These are phyloP conservation scores for Characodon lateralis DNA, from an alignment of 2,797 vertebrate genomes.

Conservation along the genomic window DNA sequence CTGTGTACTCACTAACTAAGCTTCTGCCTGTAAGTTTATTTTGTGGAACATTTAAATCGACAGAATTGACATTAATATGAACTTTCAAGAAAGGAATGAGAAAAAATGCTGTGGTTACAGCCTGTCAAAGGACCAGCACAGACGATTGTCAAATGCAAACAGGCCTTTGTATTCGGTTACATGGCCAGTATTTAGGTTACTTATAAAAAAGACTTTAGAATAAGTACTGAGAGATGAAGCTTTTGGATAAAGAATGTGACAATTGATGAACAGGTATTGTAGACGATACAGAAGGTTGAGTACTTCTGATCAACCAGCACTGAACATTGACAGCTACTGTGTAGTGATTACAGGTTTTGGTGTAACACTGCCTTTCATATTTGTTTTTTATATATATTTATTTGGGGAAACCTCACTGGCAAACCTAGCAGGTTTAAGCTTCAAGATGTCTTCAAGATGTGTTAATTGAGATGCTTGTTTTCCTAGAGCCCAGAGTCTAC, in stretches of 20 bases:
- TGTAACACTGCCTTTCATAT: background rate
- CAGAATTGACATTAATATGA: background rate
- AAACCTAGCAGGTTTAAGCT: background rate
- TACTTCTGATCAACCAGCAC: too few species aligned
- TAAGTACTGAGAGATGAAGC: background rate
- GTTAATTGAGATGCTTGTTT: constrained; percentile 8
- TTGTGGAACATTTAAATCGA: constrained; percentile 2
- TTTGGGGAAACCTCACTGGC: background rate
- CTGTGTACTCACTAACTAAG: background rate
- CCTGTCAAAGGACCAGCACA: background rate
- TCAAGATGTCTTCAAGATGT: background rate
- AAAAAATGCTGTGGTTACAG: background rate
- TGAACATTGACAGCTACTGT: too few species aligned
- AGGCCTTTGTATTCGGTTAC: background rate
- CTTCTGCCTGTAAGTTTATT: background rate
- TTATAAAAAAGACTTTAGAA: background rate
- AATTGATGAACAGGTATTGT: too few species aligned
- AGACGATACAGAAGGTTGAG: too few species aligned
- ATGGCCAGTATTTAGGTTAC: background rate
- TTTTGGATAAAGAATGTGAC: too few species aligned
- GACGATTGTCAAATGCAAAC: background rate
- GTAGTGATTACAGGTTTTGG: too few species aligned
- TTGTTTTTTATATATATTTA: background rate
- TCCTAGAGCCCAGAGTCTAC: constrained; percentile 58
- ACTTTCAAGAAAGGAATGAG: constrained; percentile 2